Base-by-base conservation (phyloP, 2,888 invertebrate genomes). In the Macroteleia sp. region DNA sequence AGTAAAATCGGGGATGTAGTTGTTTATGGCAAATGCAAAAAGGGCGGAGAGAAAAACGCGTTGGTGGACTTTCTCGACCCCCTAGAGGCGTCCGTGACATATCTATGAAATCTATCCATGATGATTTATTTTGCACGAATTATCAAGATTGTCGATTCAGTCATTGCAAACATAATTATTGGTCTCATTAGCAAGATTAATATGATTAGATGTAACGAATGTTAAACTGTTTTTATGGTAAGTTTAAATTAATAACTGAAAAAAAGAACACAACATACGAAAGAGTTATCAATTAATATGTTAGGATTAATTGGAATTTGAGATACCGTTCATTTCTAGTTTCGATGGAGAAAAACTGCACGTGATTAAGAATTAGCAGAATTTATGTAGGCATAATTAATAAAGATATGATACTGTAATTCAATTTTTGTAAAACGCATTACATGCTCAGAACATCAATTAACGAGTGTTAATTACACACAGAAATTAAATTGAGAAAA, bases 61-160 rank as follows among this genome's bases (percentile, higher is more conserved):
- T 69, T 44, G 69, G 67, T 59, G 62, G 36, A 76, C 75, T 69
- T 76, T 76, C 69, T 62, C 62, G 75, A 50, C 75, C 62, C 75
- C 75, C 69, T 42, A 66, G 34, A 59, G 75, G 19, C 30, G 36
- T 74, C 16, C 17, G 6, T 54, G 67, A 67, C 54, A 34, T 75
- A 61, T 67, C 75, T 62, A 56, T 41, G 67, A 52, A 61, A 74
- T 74, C 59, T 44, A 41, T 59, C 36, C 44, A 28, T 28, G 39
- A 67, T 76, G 66, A 69, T 76, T 76, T 61, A 76, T 76, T 69
- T 42, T 25, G 19, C 50, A 30, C 22, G n/a, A 10, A 36, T 56
- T 62, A 71, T 71, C 62, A 39, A 30, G 34, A 52, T 61, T 52
- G 42, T 42, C 59, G 50, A 74, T 59, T 22, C 42, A 16, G 42